phyloP scores from a whole-genome alignment of 2,797 vertebrate genomes.

The Gymnothorax reevesii region DNA sequence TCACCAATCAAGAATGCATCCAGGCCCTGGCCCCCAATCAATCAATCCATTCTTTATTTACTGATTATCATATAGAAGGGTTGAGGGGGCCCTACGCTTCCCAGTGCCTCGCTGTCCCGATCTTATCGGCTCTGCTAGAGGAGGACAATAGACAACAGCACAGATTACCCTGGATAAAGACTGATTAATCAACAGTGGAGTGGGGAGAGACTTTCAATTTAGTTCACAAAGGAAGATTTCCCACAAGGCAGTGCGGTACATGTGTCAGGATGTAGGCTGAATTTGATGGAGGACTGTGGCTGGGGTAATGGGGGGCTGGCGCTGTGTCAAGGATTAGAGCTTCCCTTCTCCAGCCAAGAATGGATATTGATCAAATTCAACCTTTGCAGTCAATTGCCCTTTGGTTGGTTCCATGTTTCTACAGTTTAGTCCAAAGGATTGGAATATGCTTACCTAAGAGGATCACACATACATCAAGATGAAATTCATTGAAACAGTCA shows the following conservation, averaged over 20 bases:
- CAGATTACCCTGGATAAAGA: constrained; percentile 40
- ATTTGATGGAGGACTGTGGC: neutral
- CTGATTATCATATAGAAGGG: constrained; percentile 43
- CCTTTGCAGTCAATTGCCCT: neutral
- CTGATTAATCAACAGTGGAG: constrained; percentile 37
- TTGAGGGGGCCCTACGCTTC: constrained; percentile 11
- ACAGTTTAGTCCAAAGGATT: neutral
- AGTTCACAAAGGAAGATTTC: constrained; percentile 25
- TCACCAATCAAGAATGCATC: neutral
- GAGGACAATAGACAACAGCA: constrained; percentile 38
- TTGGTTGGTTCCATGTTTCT: no score
- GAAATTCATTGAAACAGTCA: neutral
- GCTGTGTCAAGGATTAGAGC: neutral
- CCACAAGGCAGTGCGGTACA: constrained; percentile 7
- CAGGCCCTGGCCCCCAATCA: constrained; percentile 32
- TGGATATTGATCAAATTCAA: constrained; percentile 4
- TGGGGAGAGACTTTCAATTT: constrained; percentile 30
- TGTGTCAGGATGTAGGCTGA: neutral
- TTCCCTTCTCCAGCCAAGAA: neutral
- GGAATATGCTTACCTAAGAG: no score
- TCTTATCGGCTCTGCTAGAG: constrained; percentile 39
- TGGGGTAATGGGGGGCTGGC: neutral
- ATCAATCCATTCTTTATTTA: constrained; percentile 36
- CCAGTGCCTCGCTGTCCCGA: constrained; percentile 26
- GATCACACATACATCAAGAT: neutral